Conservation (phyloP, 2,888 invertebrate species). For the Micropterix aruncella region DNA sequence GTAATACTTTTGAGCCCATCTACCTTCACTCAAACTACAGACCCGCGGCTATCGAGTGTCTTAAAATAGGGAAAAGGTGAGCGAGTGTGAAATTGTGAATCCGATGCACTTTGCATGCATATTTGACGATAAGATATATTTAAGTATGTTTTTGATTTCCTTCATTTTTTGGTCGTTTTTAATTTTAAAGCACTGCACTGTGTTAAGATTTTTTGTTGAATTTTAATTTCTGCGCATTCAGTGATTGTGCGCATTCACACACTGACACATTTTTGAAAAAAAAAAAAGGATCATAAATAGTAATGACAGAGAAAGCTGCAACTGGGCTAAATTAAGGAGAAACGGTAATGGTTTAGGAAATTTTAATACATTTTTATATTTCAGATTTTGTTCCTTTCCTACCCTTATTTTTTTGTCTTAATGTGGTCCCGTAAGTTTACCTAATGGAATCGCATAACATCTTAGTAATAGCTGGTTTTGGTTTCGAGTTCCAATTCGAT, state of each 20-base stretch:
- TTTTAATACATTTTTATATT: no score
- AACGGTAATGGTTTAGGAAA: no score
- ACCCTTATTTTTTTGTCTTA: no score
- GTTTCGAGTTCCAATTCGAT: no score
- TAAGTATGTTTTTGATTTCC: conserved; percentile 14
- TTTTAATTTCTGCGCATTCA: conserved; percentile 28
- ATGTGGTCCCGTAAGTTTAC: no score
- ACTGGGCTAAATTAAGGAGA: no score
- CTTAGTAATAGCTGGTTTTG: no score
- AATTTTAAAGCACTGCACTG: conserved; percentile 17
- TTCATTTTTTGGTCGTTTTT: conserved; percentile 31
- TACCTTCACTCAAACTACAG: not conserved
- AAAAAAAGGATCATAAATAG: conserved; percentile 1
- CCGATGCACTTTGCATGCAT: conserved; percentile 17
- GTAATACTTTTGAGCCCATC: no score
- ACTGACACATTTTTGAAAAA: no score
- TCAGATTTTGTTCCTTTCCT: no score
- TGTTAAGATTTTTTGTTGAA: conserved; percentile 22
- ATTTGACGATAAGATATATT: conserved; percentile 5
- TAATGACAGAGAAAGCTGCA: conserved; percentile 15
- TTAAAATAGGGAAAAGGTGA: not conserved
- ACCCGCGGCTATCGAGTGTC: not conserved
- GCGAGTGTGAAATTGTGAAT: conserved; percentile 34
- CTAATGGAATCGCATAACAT: no score
- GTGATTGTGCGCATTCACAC: conserved; percentile 29